These are phyloP conservation scores for Agriopis leucophaearia DNA, from an alignment of 2,888 invertebrate species.

Conservation along the genomic window DNA sequence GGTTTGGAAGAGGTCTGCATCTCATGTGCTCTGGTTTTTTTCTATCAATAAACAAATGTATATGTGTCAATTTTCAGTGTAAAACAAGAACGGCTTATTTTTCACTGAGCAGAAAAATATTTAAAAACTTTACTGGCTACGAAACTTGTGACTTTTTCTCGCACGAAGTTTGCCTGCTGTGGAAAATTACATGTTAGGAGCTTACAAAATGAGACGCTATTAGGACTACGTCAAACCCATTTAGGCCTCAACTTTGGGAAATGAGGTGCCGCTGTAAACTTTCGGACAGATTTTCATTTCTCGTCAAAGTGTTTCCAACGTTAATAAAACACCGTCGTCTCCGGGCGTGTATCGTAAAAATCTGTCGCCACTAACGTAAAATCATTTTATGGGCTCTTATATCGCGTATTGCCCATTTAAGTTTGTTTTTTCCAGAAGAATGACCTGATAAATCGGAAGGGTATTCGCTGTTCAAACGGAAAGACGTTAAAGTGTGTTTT, in stretches of 20 bases:
- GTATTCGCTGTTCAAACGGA: slow-evolving; percentile 39
- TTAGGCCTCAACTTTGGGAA: slow-evolving; percentile 38
- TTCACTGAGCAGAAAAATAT: slow-evolving; percentile 8
- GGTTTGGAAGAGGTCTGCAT: neutral
- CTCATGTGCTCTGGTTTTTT: neutral
- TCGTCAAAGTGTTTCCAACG: slow-evolving; percentile 43
- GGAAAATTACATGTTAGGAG: slow-evolving; percentile 35
- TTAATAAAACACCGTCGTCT: slow-evolving; percentile 46
- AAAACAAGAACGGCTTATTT: neutral
- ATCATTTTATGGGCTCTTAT: slow-evolving; percentile 65
- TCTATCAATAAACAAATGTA: neutral
- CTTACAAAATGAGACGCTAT: slow-evolving; percentile 42
- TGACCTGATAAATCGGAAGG: slow-evolving; percentile 46
- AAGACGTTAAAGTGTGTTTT: slow-evolving; percentile 32
- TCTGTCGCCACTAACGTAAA: slow-evolving; percentile 65
- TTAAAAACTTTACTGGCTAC: neutral
- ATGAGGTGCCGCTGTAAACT: slow-evolving; percentile 42
- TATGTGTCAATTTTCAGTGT: neutral
- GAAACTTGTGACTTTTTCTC: slow-evolving; percentile 16
- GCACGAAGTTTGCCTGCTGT: slow-evolving; percentile 8
- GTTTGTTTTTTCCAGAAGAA: slow-evolving; percentile 52
- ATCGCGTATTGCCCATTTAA: slow-evolving; percentile 60
- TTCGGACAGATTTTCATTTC: slow-evolving; percentile 47
- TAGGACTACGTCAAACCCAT: slow-evolving; percentile 47
- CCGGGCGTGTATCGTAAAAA: slow-evolving; percentile 60